Conservation (phyloP, 1,140 invertebrate species). For the Sesamia nonagrioides region DNA sequence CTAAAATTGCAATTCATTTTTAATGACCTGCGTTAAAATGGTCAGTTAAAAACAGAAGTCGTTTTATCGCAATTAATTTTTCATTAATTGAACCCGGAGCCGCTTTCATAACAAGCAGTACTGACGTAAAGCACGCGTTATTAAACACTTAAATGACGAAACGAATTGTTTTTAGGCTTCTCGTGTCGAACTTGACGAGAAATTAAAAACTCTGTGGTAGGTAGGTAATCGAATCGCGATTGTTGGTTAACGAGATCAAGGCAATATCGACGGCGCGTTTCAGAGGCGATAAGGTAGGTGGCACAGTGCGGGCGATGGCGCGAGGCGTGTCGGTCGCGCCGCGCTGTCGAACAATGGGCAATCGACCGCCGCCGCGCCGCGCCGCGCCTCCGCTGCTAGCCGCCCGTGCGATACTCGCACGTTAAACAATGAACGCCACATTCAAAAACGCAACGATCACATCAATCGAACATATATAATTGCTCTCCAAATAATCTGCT, state of each 20-base stretch:
- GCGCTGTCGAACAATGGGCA: slow-evolving; percentile 78
- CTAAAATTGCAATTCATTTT: slow-evolving; percentile 23
- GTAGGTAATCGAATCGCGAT: slow-evolving; percentile 73
- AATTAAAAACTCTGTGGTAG: slow-evolving; percentile 69
- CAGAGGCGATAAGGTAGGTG: slow-evolving; percentile 80
- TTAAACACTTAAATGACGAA: slow-evolving; percentile 48
- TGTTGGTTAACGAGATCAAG: slow-evolving; percentile 79
- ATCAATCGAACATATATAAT: slow-evolving; percentile 40
- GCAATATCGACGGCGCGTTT: slow-evolving; percentile 67
- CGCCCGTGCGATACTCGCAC: slow-evolving; percentile 42
- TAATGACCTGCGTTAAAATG: slow-evolving; percentile 30
- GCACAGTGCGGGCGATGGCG: slow-evolving; percentile 69
- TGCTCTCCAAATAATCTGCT: slow-evolving; percentile 23
- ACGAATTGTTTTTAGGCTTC: slow-evolving; percentile 47
- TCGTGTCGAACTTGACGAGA: slow-evolving; percentile 52
- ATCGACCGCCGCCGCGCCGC: slow-evolving; percentile 63
- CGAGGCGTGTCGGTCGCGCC: slow-evolving; percentile 81
- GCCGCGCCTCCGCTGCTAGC: slow-evolving; percentile 31
- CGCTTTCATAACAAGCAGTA: slow-evolving; percentile 37
- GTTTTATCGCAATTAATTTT: slow-evolving; percentile 39
- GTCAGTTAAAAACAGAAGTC: slow-evolving; percentile 4
- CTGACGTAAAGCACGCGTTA: slow-evolving; percentile 44
- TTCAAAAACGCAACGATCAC: slow-evolving; percentile 39
- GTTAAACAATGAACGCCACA: slow-evolving; percentile 35
- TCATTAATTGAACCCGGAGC: slow-evolving; percentile 25